Percentiles rank a stretch among this genome's conserved stretches.
These are phyloP conservation scores for Acleris literana DNA, from an alignment of 2,888 invertebrate species.

Conservation along the genomic window DNA sequence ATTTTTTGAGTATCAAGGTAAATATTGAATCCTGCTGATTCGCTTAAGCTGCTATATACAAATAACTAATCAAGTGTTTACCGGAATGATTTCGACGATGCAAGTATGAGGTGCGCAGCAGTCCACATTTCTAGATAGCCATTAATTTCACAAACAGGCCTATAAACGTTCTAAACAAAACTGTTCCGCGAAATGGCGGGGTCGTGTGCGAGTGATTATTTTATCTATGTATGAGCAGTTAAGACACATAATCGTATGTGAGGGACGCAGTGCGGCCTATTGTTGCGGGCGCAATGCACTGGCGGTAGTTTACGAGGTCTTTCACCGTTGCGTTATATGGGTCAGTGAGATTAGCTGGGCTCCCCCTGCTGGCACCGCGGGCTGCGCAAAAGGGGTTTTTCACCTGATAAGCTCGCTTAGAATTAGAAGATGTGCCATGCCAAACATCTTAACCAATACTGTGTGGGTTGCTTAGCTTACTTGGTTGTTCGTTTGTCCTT, in stretches of 20 bases:
- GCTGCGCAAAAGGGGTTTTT: neutral
- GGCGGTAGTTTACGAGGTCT: slow-evolving; percentile 81
- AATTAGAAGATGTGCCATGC: too few relatives aligned
- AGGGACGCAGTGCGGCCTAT: slow-evolving; percentile 53
- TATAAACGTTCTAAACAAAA: slow-evolving; percentile 69
- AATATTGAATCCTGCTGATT: too few relatives aligned
- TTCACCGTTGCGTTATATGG: slow-evolving; percentile 80
- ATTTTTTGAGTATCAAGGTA: too few relatives aligned
- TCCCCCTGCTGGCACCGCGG: slow-evolving; percentile 47
- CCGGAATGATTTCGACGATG: neutral
- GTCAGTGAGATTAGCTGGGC: slow-evolving; percentile 81
- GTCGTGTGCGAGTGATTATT: slow-evolving; percentile 47
- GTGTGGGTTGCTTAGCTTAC: too few relatives aligned
- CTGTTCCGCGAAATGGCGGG: slow-evolving; percentile 66
- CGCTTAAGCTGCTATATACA: neutral
- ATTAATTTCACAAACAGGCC: slow-evolving; percentile 57
- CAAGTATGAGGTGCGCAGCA: slow-evolving; percentile 11
- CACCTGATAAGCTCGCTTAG: too few relatives aligned
- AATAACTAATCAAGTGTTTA: slow-evolving; percentile 4
- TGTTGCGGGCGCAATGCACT: slow-evolving; percentile 79
- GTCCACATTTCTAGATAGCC: slow-evolving; percentile 50
- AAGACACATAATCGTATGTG: slow-evolving; percentile 62
- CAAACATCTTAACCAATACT: too few relatives aligned
- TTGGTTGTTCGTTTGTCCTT: too few relatives aligned
- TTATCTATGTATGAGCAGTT: slow-evolving; percentile 54